Evolutionary conservation across 2,888 invertebrate species (phyloP), one percentile per base, ranked within the genome.

Genomic region (Phasia obesa): DNA sequence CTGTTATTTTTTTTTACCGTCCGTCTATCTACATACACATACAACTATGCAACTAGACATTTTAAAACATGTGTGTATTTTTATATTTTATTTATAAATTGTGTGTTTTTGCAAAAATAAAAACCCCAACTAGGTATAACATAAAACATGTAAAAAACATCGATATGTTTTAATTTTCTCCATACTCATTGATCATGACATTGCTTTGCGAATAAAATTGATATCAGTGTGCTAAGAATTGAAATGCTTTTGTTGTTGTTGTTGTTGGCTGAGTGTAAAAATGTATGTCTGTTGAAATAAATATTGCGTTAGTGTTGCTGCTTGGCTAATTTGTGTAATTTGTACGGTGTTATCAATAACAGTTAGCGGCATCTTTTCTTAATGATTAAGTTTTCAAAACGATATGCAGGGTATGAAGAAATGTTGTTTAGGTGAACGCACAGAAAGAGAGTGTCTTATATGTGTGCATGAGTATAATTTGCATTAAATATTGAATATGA

Each of bases 291-390:
- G 25, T n/a, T 21, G 2, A n/a, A 35, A 38, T 38, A 17, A 13
- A 59, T 42, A 13, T 62, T 65, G 74, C 74, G 57, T 57, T 75
- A 47, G 74, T 53, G 44, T 53, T 75, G 70, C 44, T 65, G 79
- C 75, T 71, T 71, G 79, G 59, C 83, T 79, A 76, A 71, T 83
- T 79, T 67, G 71, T 84, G 85, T 84, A 85, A 85, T 84, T 79
- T 74, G 84, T 85, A 84, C 84, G 70, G 65, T 81, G 81, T 82
- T 85, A 85, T 85, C 84, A 85, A 77, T 85, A 85, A 85, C 81
- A 85, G 74, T 74, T 85, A 85, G 84, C 85, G 84, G 84, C 79
- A 79, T 78, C 79, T 83, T 59, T 69, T 64, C 71, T 38, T 71
- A 79, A 79, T 83, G 83, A 83, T 76, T 83, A 75, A 83, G 71